A percentile compares a stretch with the other conserved stretches of the same genome.
phyloP scores from a whole-genome alignment of 1,140 invertebrate species.

The Luehdorfia chinensis region DNA sequence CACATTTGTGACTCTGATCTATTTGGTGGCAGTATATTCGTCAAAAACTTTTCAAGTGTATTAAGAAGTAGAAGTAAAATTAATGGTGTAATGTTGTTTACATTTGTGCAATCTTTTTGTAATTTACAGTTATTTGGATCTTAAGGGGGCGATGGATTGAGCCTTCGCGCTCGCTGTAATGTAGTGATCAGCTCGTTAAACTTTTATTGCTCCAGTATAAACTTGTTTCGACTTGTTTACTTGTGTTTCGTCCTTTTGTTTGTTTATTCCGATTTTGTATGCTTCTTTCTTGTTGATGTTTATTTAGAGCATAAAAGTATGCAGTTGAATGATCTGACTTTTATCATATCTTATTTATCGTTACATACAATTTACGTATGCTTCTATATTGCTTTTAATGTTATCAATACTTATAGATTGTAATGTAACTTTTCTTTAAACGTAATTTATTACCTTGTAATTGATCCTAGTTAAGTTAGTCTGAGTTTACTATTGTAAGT shows the following conservation, averaged over 20 bases:
- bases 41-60: no score
- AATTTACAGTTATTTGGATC: no score
- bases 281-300: constrained; percentile 36
- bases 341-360: constrained; percentile 27
- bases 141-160: no score
- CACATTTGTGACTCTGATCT: not conserved
- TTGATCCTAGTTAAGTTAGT: constrained; percentile 37
- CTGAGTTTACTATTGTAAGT: constrained; percentile 58
- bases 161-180: no score
- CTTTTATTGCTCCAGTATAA: constrained; percentile 1
- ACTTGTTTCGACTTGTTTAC: not conserved
- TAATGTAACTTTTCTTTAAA: constrained; percentile 22
- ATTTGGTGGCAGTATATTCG: no score
- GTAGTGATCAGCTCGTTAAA: no score
- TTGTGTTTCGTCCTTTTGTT: not conserved
- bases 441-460: constrained; percentile 31
- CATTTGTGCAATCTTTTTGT: no score
- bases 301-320: constrained; percentile 24
- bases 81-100: no score
- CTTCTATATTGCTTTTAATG: constrained; percentile 43
- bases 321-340: constrained; percentile 27
- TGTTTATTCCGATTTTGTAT: not conserved
- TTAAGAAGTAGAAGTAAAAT: no score
- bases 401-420: constrained; percentile 30
- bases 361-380: constrained; percentile 37